Evolutionary conservation across 2,888 invertebrate genomes (phyloP).

Genomic region (Bellardia pandia): DNA sequence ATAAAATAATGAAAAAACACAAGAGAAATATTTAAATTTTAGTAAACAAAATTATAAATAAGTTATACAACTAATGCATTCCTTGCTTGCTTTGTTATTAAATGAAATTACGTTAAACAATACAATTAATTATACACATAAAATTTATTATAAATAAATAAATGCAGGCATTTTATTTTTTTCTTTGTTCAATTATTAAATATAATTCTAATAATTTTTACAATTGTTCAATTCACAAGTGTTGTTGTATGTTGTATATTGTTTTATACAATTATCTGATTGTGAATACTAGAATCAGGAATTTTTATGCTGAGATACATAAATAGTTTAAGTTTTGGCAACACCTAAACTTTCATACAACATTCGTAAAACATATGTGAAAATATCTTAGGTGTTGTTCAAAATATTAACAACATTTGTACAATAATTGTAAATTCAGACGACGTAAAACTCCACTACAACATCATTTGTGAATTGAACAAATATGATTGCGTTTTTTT

Average conservation of each 20-base stretch:
- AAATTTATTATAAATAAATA: conserved; percentile 5
- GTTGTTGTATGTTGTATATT: neutral
- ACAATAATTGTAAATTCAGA: too few species aligned
- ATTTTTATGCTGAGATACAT: too few species aligned
- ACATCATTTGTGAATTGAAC: too few species aligned
- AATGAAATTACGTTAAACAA: conserved; percentile 20
- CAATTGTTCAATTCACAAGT: neutral
- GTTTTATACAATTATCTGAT: too few species aligned
- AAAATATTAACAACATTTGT: too few species aligned
- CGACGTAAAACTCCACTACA: too few species aligned
- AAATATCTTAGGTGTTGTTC: too few species aligned
- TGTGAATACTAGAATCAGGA: too few species aligned
- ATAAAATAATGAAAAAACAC: conserved; percentile 13
- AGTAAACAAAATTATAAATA: conserved; percentile 2
- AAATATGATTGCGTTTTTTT: too few species aligned
- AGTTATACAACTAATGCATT: conserved; percentile 45
- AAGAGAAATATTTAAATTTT: conserved; percentile 10
- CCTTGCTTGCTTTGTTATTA: conserved; percentile 71
- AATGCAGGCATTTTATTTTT: conserved; percentile 44
- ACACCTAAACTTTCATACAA: too few species aligned
- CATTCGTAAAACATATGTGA: neutral
- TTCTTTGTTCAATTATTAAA: conserved; percentile 13
- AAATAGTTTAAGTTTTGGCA: too few species aligned
- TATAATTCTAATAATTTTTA: conserved; percentile 13
- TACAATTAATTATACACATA: neutral